Percentiles rank a stretch among this genome's conserved stretches.
Conservation (phyloP, 1,140 invertebrate genomes). For the Xylocopa sonorina region DNA sequence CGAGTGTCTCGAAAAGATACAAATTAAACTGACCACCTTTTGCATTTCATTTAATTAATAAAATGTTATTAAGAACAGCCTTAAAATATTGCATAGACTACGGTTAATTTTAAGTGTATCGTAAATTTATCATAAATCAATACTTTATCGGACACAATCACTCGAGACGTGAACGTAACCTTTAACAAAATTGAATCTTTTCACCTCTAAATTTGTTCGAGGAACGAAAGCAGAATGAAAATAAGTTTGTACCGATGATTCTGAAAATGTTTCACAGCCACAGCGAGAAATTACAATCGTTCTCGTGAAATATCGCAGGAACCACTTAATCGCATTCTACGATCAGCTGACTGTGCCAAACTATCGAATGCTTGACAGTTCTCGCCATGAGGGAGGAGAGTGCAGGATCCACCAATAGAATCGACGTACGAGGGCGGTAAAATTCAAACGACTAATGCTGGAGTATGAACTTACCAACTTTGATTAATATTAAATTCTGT, state of each 20-base stretch:
- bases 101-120: constrained; percentile 43
- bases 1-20: neutral
- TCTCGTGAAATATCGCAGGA: constrained; percentile 40
- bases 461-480: no score
- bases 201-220: constrained; percentile 27
- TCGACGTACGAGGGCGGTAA: no score
- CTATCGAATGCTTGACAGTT: constrained; percentile 55
- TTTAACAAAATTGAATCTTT: neutral
- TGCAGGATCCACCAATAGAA: neutral
- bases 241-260: neutral
- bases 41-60: neutral
- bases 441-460: no score
- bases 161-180: constrained; percentile 17
- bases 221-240: constrained; percentile 7
- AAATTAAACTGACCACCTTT: neutral
- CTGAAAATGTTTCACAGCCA: constrained; percentile 20
- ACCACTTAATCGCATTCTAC: constrained; percentile 55
- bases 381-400: constrained; percentile 4
- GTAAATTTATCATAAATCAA: constrained; percentile 57
- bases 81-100: constrained; percentile 6
- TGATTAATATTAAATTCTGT: no score
- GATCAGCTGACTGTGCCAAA: constrained; percentile 61
- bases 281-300: constrained; percentile 33
- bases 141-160: constrained; percentile 33
- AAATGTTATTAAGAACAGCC: neutral